These are phyloP conservation scores for Hycleus cichorii DNA, from an alignment of 1,140 invertebrate species.

Conservation along the genomic window DNA sequence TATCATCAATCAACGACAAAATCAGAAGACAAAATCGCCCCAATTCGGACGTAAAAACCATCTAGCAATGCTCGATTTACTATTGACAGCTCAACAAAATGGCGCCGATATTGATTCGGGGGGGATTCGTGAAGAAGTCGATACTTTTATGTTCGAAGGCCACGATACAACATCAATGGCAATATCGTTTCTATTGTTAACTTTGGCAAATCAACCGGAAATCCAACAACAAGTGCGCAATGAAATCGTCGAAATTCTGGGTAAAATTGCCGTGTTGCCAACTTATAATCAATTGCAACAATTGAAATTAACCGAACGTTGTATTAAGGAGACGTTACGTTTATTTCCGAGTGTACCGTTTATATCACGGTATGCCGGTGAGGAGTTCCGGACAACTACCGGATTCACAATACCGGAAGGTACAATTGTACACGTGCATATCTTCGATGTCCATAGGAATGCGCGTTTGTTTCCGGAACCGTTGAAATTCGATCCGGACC, in stretches of 20 bases:
- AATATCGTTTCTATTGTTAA: conserved; percentile 36
- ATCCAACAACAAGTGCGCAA: conserved; percentile 17
- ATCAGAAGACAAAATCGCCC: neutral
- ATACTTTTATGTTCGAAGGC: conserved; percentile 72
- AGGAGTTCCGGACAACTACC: conserved; percentile 42
- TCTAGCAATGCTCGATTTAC: conserved; percentile 72
- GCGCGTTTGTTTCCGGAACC: conserved; percentile 51
- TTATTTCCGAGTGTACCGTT: conserved; percentile 61
- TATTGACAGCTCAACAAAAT: conserved; percentile 51
- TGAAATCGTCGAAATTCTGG: conserved; percentile 58
- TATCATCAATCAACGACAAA: conserved; percentile 1
- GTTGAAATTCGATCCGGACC: conserved; percentile 57
- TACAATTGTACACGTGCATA: conserved; percentile 4
- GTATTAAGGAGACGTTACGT: conserved; percentile 54
- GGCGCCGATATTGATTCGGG: conserved; percentile 45
- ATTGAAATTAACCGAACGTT: conserved; percentile 57
- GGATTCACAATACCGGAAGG: conserved; percentile 15
- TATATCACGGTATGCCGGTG: conserved; percentile 48
- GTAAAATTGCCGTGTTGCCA: conserved; percentile 36
- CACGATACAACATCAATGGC: conserved; percentile 41
- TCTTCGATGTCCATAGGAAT: conserved; percentile 17
- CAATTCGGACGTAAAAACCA: conserved; percentile 44
- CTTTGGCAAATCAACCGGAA: conserved; percentile 33
- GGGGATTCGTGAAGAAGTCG: conserved; percentile 73
- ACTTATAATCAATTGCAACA: conserved; percentile 50